Evolutionary conservation across 1,140 invertebrate species (phyloP).

Genomic region (Drosophila suzukii): DNA sequence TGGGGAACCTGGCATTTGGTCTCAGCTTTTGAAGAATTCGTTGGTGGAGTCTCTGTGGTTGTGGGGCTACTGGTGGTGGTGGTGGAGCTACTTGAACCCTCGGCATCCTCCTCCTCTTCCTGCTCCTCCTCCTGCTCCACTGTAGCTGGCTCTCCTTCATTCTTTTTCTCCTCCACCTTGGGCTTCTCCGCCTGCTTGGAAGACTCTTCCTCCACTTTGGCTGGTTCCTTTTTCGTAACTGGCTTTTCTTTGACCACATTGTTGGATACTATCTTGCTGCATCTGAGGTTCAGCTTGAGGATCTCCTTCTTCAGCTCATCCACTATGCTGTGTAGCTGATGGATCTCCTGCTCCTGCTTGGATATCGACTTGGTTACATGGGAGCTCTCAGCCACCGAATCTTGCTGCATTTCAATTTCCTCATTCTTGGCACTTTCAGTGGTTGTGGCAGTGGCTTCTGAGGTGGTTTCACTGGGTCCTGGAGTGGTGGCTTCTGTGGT

Average conservation of each 20-base stretch:
- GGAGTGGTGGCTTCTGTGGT: background rate
- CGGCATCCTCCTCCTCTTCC: slow-evolving; percentile 1
- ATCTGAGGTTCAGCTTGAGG: slow-evolving; percentile 5
- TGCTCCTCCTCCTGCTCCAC: slow-evolving; percentile 18
- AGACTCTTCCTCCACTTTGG: background rate
- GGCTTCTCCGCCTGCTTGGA: background rate
- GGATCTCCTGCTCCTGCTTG: slow-evolving; percentile 22
- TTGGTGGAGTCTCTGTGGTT: slow-evolving; percentile 1
- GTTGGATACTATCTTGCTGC: background rate
- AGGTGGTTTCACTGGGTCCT: background rate
- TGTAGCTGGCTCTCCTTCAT: background rate
- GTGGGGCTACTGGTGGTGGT: slow-evolving; percentile 1
- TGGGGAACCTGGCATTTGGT: slow-evolving; percentile 1
- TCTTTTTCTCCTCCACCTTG: background rate
- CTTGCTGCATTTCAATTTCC: slow-evolving; percentile 23
- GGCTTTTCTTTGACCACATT: background rate
- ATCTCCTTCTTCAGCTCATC: slow-evolving; percentile 17
- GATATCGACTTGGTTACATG: slow-evolving; percentile 1
- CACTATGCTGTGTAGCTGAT: slow-evolving; percentile 9
- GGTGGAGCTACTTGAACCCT: too few relatives aligned
- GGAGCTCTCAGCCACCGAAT: slow-evolving; percentile 5
- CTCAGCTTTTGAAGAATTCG: background rate
- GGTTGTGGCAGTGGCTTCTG: background rate
- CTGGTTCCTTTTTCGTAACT: background rate
- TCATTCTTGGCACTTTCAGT: background rate